Conservation (phyloP, 2,888 invertebrate species). For the Athalia cordata region DNA sequence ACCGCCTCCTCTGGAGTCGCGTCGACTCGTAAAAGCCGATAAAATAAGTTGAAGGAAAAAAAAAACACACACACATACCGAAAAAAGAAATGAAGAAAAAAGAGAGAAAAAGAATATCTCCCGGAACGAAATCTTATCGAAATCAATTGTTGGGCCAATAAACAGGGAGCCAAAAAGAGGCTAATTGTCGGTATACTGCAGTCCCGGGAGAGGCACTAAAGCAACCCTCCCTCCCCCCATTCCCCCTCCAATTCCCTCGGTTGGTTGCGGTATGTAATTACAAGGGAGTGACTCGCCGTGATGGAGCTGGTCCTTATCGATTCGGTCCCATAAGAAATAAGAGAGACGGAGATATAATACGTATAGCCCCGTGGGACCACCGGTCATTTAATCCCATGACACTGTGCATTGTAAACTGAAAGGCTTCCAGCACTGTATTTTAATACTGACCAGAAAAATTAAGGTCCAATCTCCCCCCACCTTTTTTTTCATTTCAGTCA, state of each 20-base stretch:
- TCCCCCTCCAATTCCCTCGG: slow-evolving; percentile 61
- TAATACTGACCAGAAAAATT: slow-evolving; percentile 14
- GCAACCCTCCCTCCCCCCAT: slow-evolving; percentile 45
- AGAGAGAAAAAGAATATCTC: background rate
- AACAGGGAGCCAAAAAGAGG: slow-evolving; percentile 65
- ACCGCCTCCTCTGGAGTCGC: background rate
- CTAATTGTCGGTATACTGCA: slow-evolving; percentile 63
- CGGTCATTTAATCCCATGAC: slow-evolving; percentile 70
- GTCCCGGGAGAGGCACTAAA: slow-evolving; percentile 46
- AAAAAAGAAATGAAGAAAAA: background rate
- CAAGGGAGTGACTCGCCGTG: slow-evolving; percentile 70
- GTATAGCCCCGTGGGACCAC: slow-evolving; percentile 42
- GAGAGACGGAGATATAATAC: background rate
- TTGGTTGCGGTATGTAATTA: slow-evolving; percentile 70
- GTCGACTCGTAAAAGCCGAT: background rate
- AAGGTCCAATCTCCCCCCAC: slow-evolving; percentile 3
- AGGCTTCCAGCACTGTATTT: slow-evolving; percentile 26
- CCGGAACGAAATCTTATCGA: slow-evolving; percentile 55
- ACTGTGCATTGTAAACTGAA: slow-evolving; percentile 55
- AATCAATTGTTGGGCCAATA: slow-evolving; percentile 62
- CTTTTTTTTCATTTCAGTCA: too few species aligned
- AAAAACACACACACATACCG: background rate
- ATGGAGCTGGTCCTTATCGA: slow-evolving; percentile 51
- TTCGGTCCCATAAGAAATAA: slow-evolving; percentile 39
- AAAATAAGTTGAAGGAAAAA: background rate